These are phyloP conservation scores for Pecten maximus DNA, from an alignment of 2,888 invertebrate species.

Conservation along the genomic window DNA sequence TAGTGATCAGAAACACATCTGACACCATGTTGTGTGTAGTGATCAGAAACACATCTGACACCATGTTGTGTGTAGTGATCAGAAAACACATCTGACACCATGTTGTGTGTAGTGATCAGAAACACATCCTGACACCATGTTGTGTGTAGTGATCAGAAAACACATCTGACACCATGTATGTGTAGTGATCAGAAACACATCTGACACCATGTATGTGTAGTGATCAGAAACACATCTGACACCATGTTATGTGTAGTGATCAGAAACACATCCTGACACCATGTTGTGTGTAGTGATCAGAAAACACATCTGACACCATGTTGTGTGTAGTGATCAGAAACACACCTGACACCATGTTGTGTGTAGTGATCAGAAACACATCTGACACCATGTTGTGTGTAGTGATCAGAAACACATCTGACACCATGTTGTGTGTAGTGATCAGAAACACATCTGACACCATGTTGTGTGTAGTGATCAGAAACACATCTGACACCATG, in stretches of 20 bases:
- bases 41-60: neutral
- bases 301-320: neutral
- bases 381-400: neutral
- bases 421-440: no score
- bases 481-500: neutral
- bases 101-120: neutral
- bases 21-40: neutral
- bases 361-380: no score
- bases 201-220: no score
- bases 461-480: neutral
- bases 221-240: slow-evolving; percentile 8
- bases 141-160: no score
- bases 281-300: no score
- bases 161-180: neutral
- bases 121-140: neutral
- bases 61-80: no score
- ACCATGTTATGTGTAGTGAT: neutral
- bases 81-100: neutral
- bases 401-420: neutral
- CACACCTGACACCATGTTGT: neutral
- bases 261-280: neutral
- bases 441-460: slow-evolving; percentile 12
- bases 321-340: neutral
- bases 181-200: neutral
- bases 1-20: no score